Evolutionary conservation across 2,113 vertebrate genomes (phyloP).

Genomic region (Actenoides hombroni): DNA sequence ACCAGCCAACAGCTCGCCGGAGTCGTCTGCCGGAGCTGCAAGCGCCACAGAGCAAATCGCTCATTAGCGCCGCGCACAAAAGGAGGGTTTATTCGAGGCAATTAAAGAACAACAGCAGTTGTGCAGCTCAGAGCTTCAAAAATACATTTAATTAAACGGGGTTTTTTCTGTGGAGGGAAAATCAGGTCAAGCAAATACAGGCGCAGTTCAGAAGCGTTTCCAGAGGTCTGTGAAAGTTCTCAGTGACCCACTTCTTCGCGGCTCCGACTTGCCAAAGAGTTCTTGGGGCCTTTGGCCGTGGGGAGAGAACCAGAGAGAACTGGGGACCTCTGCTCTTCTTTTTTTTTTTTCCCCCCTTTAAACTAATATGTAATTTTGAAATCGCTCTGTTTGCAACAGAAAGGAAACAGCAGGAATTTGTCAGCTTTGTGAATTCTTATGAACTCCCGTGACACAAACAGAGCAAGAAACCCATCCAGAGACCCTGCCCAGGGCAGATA

Average conservation of each 20-base stretch:
- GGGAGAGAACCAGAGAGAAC: background rate
- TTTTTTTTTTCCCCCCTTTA: background rate
- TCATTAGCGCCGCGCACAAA: slow-evolving; percentile 31
- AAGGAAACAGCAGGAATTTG: background rate
- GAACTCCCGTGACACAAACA: background rate
- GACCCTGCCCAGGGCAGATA: too few relatives aligned
- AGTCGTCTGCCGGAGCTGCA: slow-evolving; percentile 31
- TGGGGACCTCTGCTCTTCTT: rapidly evolving
- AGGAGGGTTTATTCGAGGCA: slow-evolving; percentile 34
- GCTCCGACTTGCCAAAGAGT: background rate
- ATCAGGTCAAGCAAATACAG: slow-evolving; percentile 1
- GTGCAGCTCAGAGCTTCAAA: slow-evolving; percentile 29
- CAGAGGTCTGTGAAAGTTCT: background rate
- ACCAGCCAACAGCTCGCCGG: background rate
- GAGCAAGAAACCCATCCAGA: background rate
- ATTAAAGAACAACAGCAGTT: slow-evolving; percentile 58
- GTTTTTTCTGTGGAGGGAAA: slow-evolving; percentile 22
- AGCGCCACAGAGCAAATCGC: slow-evolving; percentile 59
- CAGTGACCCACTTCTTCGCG: background rate
- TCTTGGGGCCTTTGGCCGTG: background rate
- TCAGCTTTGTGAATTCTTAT: background rate
- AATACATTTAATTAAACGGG: slow-evolving; percentile 58
- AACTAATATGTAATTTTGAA: background rate
- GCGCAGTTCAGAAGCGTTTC: background rate
- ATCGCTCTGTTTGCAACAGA: rapidly evolving